phyloP scores from a whole-genome alignment of 2,888 invertebrate genomes.

The Metellina segmentata region DNA sequence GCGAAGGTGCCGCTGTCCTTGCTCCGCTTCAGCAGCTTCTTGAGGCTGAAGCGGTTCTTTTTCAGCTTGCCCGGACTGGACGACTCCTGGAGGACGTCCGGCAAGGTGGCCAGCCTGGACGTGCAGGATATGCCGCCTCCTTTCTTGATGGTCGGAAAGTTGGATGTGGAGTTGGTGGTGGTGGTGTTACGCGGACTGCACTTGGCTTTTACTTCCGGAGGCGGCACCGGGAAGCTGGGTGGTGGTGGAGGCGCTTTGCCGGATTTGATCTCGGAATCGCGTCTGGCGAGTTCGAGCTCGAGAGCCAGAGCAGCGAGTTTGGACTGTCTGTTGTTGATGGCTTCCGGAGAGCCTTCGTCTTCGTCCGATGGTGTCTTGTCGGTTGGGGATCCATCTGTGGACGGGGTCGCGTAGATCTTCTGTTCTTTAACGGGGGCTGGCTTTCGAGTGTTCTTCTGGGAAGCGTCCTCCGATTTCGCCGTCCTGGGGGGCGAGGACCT shows the following conservation, averaged over 20 bases:
- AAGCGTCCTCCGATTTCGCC: neutral
- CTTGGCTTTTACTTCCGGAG: neutral
- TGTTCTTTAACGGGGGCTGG: neutral
- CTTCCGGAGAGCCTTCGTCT: constrained; percentile 49
- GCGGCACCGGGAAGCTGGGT: neutral
- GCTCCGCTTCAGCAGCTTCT: constrained; percentile 86
- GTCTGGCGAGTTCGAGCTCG: constrained; percentile 66
- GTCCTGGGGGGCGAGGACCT: neutral
- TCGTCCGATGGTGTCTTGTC: constrained; percentile 19
- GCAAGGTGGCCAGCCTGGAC: constrained; percentile 50
- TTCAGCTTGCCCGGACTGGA: constrained; percentile 74
- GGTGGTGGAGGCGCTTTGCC: neutral
- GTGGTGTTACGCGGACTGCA: constrained; percentile 17
- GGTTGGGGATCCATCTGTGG: neutral
- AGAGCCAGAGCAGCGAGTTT: constrained; percentile 72
- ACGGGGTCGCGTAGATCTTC: neutral
- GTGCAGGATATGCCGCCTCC: constrained; percentile 41
- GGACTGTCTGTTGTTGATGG: constrained; percentile 63
- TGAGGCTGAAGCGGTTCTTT: constrained; percentile 89
- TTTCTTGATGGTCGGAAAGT: constrained; percentile 50
- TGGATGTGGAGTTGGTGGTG: neutral
- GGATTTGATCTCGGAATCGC: constrained; percentile 40
- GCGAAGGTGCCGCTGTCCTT: constrained; percentile 63
- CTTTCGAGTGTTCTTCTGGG: neutral
- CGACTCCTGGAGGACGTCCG: constrained; percentile 52